Evolutionary conservation across 2,888 invertebrate genomes (phyloP), one percentile per base, ranked within the genome.

Genomic region (Dasypolia templi): DNA sequence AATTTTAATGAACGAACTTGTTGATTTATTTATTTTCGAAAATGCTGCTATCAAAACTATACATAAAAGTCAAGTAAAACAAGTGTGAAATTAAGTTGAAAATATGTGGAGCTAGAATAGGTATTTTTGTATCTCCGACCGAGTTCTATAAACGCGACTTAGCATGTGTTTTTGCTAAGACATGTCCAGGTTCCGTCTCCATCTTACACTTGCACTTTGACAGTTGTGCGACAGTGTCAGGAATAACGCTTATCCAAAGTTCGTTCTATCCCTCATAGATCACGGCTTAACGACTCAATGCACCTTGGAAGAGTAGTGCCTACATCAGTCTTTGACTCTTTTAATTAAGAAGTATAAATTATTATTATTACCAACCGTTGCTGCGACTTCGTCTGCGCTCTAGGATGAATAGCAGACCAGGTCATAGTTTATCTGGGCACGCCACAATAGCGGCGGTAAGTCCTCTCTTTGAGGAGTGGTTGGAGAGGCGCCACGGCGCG

Each of bases 11-110:
- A 17, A 29, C 12, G 26, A 32, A 14, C 12, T 5, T 61, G 12
- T 51, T 44, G 14, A 70, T 35, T 77, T n/a, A 65, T 62, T n/a
- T 11, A 46, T 80, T 62, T 65, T 55, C 2, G 7, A 55, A 53
- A 75, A 59, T 14, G 17, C 56, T 59, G 53, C 26, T 35, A 75
- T 53, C 1, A 42, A 61, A 32, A 75, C 17, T 70, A 19, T 17
- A 9, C 19, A n/a, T 26, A 32, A 32, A 63, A 39, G 14, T 65
- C n/a, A 32, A 51, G 5, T 42, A 29, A 80, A 26, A 68, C 22
- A 55, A 32, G 42, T 78, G 4, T 39, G 39, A 39, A 39, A 39
- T 39, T 39, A 39, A 39, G 39, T 39, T 39, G 39, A 39, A 3
- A 75, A 42, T 29, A 51, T 35, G 35, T 29, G 26, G n/a, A 32